Percentiles rank a stretch among this genome's conserved stretches.
Conservation (phyloP, 2,888 invertebrate species). For the Apodemia zela region DNA sequence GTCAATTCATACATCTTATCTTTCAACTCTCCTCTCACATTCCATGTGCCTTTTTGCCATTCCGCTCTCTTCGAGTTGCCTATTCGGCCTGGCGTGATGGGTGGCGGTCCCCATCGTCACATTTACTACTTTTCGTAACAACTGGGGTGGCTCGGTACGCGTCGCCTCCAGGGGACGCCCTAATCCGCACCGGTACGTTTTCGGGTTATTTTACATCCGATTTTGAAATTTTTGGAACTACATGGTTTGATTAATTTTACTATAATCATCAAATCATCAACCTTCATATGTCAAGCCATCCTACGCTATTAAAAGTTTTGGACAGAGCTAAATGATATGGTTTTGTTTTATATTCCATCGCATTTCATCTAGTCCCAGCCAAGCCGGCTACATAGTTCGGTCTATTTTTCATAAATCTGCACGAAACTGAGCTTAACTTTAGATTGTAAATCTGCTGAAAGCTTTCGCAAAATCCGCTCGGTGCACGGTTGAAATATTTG, state of each 20-base stretch:
- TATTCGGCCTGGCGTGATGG: too few relatives aligned
- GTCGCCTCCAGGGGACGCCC: too few relatives aligned
- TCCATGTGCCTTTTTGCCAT: too few relatives aligned
- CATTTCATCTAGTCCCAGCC: neutral
- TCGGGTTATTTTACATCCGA: too few relatives aligned
- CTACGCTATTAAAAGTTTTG: neutral
- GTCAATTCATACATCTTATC: too few relatives aligned
- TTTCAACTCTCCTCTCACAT: too few relatives aligned
- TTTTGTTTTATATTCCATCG: neutral
- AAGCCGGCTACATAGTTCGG: neutral
- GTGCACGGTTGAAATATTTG: constrained; percentile 6
- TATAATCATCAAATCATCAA: neutral
- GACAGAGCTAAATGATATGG: neutral
- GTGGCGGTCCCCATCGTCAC: too few relatives aligned
- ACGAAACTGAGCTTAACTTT: constrained; percentile 10
- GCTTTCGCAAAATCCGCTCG: constrained; percentile 16
- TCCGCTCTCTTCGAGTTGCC: too few relatives aligned
- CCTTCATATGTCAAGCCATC: neutral
- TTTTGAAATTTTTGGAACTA: too few relatives aligned
- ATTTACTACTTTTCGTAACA: too few relatives aligned
- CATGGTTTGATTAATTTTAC: neutral
- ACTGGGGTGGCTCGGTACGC: too few relatives aligned
- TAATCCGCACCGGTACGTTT: too few relatives aligned
- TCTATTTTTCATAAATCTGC: constrained; percentile 8
- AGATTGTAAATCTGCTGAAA: constrained; percentile 6